Base-by-base conservation (phyloP, 2,888 invertebrate species). In the Euzetes globulus region DNA sequence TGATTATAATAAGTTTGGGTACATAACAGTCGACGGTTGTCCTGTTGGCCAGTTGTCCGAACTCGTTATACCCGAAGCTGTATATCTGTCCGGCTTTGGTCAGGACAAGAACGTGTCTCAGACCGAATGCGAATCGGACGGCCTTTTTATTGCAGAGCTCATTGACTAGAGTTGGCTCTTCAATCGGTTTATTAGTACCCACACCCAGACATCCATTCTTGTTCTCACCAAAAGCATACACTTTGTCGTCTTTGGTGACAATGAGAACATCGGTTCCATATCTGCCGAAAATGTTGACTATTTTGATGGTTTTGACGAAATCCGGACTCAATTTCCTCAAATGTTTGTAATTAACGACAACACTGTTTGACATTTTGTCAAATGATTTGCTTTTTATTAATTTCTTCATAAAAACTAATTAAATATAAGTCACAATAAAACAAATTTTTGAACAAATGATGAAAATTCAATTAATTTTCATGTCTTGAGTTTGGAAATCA, bases 211-310 rank as follows among this genome's bases (percentile, higher is more conserved):
- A 87, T 7, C 86, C 86, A 75, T 84, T 83, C 47, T 84, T 83
- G 78, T 88, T 87, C 17, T 84, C 85, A 37, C 87, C 87, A 50
- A 88, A 78, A 1, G 85, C 85, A 80, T 84, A 87, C 0, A 88
- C 87, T 77, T 85, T 85, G 79, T 86, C 86, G 77, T 85, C 84
- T 75, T 85, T 84, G 15, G 85, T 86, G n/a, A 87, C 85, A 72
- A 87, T 82, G 52, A 88, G 80, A 5, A 87, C 87, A 81, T 87
- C 87, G 80, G 86, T 86, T 0, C 86, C 87, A 41, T 85, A 82
- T 77, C 84, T 86, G 22, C 87, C 87, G 81, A 85, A 87, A 22
- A 87, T 86, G 76, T 85, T 83, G 45, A 85, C 85, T 79, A 85
- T 82, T 77, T 84, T 84, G 50, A 87, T 84, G 71, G 83, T 84